Evolutionary conservation across 1,140 invertebrate genomes (phyloP).

Genomic region (Prorops nasuta): DNA sequence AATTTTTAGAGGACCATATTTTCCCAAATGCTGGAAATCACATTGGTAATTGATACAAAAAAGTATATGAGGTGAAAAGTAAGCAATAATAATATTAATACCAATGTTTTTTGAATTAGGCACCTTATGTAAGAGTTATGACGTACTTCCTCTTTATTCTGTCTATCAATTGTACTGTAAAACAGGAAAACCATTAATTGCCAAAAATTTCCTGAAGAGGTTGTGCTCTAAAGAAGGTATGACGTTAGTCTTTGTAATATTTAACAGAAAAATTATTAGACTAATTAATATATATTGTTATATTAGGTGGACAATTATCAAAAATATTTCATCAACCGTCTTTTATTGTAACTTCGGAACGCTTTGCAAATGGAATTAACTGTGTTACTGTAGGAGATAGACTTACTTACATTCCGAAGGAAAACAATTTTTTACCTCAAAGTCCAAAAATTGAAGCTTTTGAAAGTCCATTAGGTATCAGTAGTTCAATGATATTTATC

Average conservation of each 20-base stretch:
- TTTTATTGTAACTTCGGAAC: background rate
- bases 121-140: no score
- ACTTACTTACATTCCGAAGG: slow-evolving; percentile 20
- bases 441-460: background rate
- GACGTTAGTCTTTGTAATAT: no score
- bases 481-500: no score
- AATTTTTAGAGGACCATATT: slow-evolving; percentile 54
- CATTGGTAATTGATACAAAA: no score
- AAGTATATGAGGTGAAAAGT: no score
- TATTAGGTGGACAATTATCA: no score
- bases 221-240: slow-evolving; percentile 23
- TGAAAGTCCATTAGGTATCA: background rate
- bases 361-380: slow-evolving; percentile 21
- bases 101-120: no score
- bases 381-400: slow-evolving; percentile 23
- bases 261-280: no score
- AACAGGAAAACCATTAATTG: slow-evolving; percentile 55
- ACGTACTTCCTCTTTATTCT: slow-evolving; percentile 53
- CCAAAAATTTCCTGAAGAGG: slow-evolving; percentile 47
- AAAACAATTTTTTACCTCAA: background rate
- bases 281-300: no score
- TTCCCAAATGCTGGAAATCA: slow-evolving; percentile 44
- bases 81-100: background rate
- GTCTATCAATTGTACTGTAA: slow-evolving; percentile 54
- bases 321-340: background rate